These are phyloP conservation scores for Atherinomorus stipes DNA, from an alignment of 2,113 vertebrate species.

Conservation along the genomic window DNA sequence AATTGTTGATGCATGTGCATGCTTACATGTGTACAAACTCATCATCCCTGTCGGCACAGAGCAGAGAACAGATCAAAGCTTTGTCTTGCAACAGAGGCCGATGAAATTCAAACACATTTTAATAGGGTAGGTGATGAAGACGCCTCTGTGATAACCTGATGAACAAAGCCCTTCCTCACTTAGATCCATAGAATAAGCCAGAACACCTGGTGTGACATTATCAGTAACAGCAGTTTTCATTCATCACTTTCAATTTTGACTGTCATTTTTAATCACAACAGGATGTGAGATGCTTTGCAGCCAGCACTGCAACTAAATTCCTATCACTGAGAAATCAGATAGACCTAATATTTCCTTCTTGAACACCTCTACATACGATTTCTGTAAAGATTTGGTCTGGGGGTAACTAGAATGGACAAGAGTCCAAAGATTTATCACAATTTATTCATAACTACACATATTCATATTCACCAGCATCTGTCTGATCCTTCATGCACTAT, in stretches of 20 bases:
- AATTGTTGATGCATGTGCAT: constrained; percentile 13
- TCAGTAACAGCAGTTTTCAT: constrained; percentile 22
- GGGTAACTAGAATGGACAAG: constrained; percentile 35
- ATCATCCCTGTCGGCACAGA: constrained; percentile 56
- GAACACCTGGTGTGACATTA: constrained; percentile 28
- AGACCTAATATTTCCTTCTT: constrained; percentile 13
- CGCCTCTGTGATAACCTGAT: constrained; percentile 52
- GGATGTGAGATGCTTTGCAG: not conserved
- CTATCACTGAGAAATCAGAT: constrained; percentile 2
- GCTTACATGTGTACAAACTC: constrained; percentile 20
- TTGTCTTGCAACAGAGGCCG: constrained; percentile 47
- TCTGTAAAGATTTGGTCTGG: constrained; percentile 32
- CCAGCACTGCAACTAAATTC: not conserved
- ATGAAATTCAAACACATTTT: constrained; percentile 76
- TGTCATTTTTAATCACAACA: constrained; percentile 33
- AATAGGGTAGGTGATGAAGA: constrained; percentile 68
- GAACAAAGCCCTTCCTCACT: constrained; percentile 67
- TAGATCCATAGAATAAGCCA: constrained; percentile 48
- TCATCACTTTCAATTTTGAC: constrained; percentile 38
- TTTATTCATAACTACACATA: constrained; percentile 70
- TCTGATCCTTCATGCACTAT: constrained; percentile 69
- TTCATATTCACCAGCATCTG: constrained; percentile 78
- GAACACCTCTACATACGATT: not conserved
- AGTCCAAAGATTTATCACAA: constrained; percentile 47
- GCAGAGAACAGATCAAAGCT: constrained; percentile 76